These are phyloP conservation scores for Periophthalmodon schlosseri DNA, from an alignment of 2,113 vertebrate genomes.

Conservation along the genomic window DNA sequence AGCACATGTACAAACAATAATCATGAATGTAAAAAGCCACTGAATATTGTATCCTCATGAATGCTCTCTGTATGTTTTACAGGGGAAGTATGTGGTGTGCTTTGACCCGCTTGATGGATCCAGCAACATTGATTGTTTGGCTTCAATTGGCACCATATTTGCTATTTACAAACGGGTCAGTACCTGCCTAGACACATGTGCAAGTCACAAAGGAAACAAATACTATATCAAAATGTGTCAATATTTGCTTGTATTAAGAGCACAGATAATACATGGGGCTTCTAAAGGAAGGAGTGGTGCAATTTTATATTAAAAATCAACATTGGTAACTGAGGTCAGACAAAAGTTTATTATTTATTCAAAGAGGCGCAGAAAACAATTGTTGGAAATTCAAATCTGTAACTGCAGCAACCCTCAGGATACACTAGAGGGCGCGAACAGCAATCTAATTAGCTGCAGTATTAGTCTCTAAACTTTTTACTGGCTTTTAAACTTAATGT, in stretches of 20 bases:
- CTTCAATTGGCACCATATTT: slow-evolving; percentile 95
- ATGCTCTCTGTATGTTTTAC: background rate
- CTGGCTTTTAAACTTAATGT: no score
- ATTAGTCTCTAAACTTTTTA: no score
- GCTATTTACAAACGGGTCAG: slow-evolving; percentile 94
- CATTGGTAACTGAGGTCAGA: background rate
- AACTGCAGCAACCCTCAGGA: background rate
- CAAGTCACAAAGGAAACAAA: background rate
- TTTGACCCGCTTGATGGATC: slow-evolving; percentile 97
- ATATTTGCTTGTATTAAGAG: background rate
- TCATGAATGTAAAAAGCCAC: background rate
- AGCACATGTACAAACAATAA: background rate
- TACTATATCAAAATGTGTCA: background rate
- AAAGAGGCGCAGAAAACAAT: background rate
- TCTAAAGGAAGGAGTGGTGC: background rate
- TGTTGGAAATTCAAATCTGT: background rate
- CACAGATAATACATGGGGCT: background rate
- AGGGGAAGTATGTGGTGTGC: slow-evolving; percentile 97
- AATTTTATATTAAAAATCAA: background rate
- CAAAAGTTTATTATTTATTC: background rate
- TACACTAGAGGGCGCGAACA: slow-evolving; percentile 4
- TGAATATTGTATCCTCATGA: background rate
- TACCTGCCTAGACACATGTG: background rate
- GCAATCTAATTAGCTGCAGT: background rate
- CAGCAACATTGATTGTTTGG: slow-evolving; percentile 97